Evolutionary conservation across 1,140 invertebrate genomes (phyloP).

Genomic region (Zaprionus vittiger): DNA sequence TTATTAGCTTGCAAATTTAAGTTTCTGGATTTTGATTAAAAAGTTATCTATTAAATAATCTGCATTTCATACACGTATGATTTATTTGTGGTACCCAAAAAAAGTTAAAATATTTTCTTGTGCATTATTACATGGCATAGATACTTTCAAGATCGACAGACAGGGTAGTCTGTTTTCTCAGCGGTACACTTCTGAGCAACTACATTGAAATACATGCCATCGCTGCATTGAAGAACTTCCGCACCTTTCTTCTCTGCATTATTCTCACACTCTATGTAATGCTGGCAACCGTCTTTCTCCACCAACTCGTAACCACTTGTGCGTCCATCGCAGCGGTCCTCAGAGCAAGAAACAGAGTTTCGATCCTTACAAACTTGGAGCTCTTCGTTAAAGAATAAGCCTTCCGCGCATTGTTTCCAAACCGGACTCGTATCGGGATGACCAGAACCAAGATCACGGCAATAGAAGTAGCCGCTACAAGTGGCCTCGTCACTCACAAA

Average conservation of each 20-base stretch:
- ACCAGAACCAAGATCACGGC: slow-evolving; percentile 58
- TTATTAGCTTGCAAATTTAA: no score
- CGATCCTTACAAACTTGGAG: slow-evolving; percentile 40
- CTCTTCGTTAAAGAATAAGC: slow-evolving; percentile 59
- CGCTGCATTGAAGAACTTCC: slow-evolving; percentile 7
- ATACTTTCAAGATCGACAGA: not conserved
- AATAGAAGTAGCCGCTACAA: slow-evolving; percentile 73
- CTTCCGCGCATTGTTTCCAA: slow-evolving; percentile 41
- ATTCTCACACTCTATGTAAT: slow-evolving; percentile 60
- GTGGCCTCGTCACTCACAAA: slow-evolving; percentile 69
- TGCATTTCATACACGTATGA: not conserved
- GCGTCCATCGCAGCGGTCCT: slow-evolving; percentile 72
- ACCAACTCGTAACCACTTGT: slow-evolving; percentile 48
- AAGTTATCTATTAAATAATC: not conserved
- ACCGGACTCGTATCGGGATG: slow-evolving; percentile 54
- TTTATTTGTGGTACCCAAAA: not conserved
- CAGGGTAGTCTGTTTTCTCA: not conserved
- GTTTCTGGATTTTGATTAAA: not conserved
- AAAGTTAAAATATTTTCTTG: not conserved
- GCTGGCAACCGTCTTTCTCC: slow-evolving; percentile 50
- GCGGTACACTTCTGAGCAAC: slow-evolving; percentile 26
- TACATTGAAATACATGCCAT: slow-evolving; percentile 47
- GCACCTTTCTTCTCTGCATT: slow-evolving; percentile 8
- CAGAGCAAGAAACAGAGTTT: slow-evolving; percentile 38
- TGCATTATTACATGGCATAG: not conserved